Percentiles rank a stretch among this genome's conserved stretches.
These are phyloP conservation scores for Valencia hispanica DNA, from an alignment of 2,797 vertebrate genomes.

Conservation along the genomic window DNA sequence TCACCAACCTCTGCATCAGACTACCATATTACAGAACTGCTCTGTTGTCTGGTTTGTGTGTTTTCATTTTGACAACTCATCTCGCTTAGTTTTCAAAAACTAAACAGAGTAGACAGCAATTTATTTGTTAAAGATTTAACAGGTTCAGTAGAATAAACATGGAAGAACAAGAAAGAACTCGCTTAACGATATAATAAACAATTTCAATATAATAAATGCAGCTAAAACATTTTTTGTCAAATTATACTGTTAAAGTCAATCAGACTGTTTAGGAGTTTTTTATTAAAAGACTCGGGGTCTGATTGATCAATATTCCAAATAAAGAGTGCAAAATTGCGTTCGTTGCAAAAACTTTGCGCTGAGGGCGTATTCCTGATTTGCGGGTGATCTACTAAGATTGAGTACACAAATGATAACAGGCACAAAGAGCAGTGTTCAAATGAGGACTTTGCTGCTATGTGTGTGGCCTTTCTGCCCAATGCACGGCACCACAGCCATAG, in stretches of 20 bases:
- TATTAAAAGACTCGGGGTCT: too few species aligned
- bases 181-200: not conserved
- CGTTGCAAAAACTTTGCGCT: too few species aligned
- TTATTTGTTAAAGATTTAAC: slow-evolving; percentile 9
- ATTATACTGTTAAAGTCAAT: not conserved
- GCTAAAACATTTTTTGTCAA: not conserved
- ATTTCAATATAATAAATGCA: not conserved
- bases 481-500: too few species aligned
- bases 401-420: too few species aligned
- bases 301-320: too few species aligned
- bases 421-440: too few species aligned
- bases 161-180: not conserved
- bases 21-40: slow-evolving; percentile 25
- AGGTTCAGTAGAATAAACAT: slow-evolving; percentile 17
- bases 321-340: too few species aligned
- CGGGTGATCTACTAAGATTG: too few species aligned
- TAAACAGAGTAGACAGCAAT: slow-evolving; percentile 30
- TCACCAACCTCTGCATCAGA: slow-evolving; percentile 21
- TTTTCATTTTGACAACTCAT: slow-evolving; percentile 30
- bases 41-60: slow-evolving; percentile 18
- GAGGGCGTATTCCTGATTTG: too few species aligned
- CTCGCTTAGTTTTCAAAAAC: slow-evolving; percentile 26
- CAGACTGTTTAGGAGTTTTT: not conserved
- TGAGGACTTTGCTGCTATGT: too few species aligned
- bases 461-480: too few species aligned